Evolutionary conservation across 2,888 invertebrate genomes (phyloP).

Genomic region (Oscheius sp.): DNA sequence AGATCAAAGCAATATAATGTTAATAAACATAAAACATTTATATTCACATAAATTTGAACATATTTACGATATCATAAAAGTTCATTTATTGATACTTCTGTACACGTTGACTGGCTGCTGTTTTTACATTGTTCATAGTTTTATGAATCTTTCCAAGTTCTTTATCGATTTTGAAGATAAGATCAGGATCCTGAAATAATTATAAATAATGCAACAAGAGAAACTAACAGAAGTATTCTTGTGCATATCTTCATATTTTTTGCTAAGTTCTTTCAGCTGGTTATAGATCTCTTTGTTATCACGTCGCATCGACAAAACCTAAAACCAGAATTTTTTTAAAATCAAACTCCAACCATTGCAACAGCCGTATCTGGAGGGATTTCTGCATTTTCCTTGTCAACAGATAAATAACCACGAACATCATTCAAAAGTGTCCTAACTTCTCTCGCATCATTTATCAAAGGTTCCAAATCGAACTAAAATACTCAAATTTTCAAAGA

Average conservation of each 20-base stretch:
- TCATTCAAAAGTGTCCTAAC: not conserved
- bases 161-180: not conserved
- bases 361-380: not conserved
- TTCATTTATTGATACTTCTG: too few species aligned
- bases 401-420: not conserved
- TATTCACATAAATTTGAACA: too few species aligned
- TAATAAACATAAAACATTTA: too few species aligned
- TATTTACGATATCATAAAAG: too few species aligned
- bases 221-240: not conserved
- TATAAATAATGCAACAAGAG: not conserved
- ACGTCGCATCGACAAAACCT: not conserved
- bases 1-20: too few species aligned
- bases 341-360: not conserved
- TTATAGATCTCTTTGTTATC: not conserved
- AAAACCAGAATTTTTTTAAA: not conserved
- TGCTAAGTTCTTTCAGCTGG: not conserved
- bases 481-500: not conserved
- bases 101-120: too few species aligned
- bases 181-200: not conserved
- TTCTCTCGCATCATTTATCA: constrained; percentile 3
- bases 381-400: constrained; percentile 15
- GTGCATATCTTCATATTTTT: not conserved
- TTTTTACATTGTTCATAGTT: not conserved
- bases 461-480: constrained; percentile 4
- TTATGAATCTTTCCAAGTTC: constrained; percentile 2